phyloP scores from a whole-genome alignment of 2,797 vertebrate species.

The Dendrocincla tyrannina region DNA sequence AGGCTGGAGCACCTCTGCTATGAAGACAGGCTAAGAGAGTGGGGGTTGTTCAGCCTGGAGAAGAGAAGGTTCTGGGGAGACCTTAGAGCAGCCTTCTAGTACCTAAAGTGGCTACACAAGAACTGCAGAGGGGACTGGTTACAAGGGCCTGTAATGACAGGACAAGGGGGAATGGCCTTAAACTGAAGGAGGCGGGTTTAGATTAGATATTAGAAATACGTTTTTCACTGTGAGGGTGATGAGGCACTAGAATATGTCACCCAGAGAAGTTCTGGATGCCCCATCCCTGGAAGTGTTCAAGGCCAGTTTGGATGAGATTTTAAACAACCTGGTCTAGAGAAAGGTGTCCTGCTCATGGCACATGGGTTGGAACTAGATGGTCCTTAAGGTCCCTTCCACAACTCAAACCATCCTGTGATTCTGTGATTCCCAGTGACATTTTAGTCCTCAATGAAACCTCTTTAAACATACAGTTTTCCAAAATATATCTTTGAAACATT shows the following conservation, averaged over 20 bases:
- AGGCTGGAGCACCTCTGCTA: background rate
- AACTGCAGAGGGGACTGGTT: background rate
- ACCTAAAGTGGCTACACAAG: background rate
- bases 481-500: background rate
- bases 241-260: background rate
- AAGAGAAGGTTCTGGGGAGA: background rate
- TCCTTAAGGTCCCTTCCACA: background rate
- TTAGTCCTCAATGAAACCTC: background rate
- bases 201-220: background rate
- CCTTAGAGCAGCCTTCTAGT: background rate
- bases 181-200: background rate
- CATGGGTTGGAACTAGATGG: background rate
- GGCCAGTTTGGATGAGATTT: background rate
- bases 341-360: background rate
- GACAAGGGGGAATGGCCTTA: too few relatives aligned
- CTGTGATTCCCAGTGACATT: background rate
- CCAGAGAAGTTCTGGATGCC: background rate
- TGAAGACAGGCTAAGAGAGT: background rate
- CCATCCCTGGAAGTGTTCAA: background rate
- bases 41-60: background rate
- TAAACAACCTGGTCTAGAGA: background rate
- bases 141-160: background rate
- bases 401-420: background rate
- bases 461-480: background rate
- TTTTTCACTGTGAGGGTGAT: background rate